Conservation (phyloP, 1,140 invertebrate species). For the Phortica variegata region DNA sequence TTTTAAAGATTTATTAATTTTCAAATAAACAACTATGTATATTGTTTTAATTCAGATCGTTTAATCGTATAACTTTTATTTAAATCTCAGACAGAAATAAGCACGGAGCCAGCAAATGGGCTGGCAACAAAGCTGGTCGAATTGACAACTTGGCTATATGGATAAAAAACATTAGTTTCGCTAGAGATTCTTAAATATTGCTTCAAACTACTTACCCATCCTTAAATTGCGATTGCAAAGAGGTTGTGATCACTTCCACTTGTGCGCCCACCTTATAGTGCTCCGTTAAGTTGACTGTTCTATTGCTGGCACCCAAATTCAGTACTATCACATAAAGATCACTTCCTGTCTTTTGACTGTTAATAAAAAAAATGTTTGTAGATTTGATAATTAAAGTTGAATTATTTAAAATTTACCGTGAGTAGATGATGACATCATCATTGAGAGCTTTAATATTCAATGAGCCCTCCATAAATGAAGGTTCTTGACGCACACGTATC, state of each 20-base stretch:
- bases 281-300: conserved; percentile 59
- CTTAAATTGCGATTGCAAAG: conserved; percentile 56
- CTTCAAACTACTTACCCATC: conserved; percentile 57
- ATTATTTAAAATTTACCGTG: too few species aligned
- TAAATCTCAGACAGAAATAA: conserved; percentile 3
- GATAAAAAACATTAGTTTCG: too few species aligned
- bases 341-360: not conserved
- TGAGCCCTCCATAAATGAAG: conserved; percentile 30
- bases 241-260: conserved; percentile 59
- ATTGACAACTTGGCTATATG: too few species aligned
- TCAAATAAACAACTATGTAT: too few species aligned
- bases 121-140: conserved; percentile 7
- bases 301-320: conserved; percentile 5
- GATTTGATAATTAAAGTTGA: not conserved
- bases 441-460: conserved; percentile 16
- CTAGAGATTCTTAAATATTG: too few species aligned
- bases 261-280: conserved; percentile 70
- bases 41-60: too few species aligned
- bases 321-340: conserved; percentile 11
- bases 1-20: too few species aligned
- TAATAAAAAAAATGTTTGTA: not conserved
- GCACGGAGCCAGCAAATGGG: conserved; percentile 10
- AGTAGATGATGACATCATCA: conserved; percentile 24
- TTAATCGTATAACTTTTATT: too few species aligned
- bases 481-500: conserved; percentile 15